Percentiles rank a stretch among this genome's conserved stretches.
These are phyloP conservation scores for Platyscapa corneri DNA, from an alignment of 1,140 invertebrate species.

Conservation along the genomic window DNA sequence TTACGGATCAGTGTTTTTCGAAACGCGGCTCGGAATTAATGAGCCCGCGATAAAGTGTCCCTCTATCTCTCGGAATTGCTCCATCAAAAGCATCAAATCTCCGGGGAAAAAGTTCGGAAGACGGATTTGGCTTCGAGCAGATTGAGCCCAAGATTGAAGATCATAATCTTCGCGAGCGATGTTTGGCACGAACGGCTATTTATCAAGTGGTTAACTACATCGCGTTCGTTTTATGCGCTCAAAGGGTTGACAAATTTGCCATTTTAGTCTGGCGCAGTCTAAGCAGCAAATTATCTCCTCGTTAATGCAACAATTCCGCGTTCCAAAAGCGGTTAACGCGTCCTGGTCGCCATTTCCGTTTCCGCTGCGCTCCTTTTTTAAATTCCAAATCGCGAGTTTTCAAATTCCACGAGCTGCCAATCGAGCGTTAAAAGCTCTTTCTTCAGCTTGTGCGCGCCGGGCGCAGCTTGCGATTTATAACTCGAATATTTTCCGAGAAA, in stretches of 20 bases:
- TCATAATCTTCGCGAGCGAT: constrained; percentile 15
- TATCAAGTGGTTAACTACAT: not conserved
- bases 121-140: constrained; percentile 8
- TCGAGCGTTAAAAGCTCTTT: too few relatives aligned
- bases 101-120: not conserved
- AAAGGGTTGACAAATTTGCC: constrained; percentile 16
- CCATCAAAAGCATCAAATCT: not conserved
- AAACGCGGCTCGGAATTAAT: not conserved
- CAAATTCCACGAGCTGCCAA: too few relatives aligned
- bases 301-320: not conserved
- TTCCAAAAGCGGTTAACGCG: not conserved
- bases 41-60: not conserved
- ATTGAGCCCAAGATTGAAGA: constrained; percentile 32
- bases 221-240: constrained; percentile 13
- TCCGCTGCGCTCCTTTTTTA: too few relatives aligned
- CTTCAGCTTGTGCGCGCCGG: too few relatives aligned
- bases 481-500: too few relatives aligned
- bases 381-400: too few relatives aligned
- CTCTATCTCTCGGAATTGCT: not conserved
- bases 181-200: constrained; percentile 12
- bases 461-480: too few relatives aligned
- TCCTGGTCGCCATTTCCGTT: too few relatives aligned
- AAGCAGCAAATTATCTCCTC: not conserved
- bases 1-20: constrained; percentile 12
- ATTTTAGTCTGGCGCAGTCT: not conserved